These are phyloP conservation scores for Rhynchomys soricoides DNA, from an alignment of 2,113 vertebrate species.

Conservation along the genomic window DNA sequence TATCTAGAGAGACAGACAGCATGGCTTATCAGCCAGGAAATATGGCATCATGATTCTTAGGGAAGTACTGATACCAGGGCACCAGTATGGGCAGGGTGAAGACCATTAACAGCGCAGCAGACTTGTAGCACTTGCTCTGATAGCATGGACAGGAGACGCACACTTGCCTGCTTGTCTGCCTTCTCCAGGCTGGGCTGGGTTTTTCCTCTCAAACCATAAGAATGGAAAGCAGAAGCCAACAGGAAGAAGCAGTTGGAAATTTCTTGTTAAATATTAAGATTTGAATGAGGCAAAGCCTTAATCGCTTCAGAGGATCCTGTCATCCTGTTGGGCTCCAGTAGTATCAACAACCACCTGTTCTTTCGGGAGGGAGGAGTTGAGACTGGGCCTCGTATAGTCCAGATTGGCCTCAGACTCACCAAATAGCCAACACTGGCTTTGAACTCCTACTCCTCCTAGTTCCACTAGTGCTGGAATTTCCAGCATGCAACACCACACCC, in stretches of 20 bases:
- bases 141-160: not conserved
- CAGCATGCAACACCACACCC: not conserved
- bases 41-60: constrained; percentile 91
- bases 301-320: not conserved
- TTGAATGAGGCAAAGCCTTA: not conserved
- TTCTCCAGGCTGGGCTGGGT: not conserved
- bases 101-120: constrained; percentile 90
- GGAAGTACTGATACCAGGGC: constrained; percentile 91
- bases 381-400: not conserved
- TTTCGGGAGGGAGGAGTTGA: not conserved
- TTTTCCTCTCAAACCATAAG: not conserved
- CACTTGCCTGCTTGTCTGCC: not conserved
- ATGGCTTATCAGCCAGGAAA: constrained; percentile 96
- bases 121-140: constrained; percentile 91
- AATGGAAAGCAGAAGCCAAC: not conserved
- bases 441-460: not conserved
- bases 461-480: not conserved
- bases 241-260: not conserved
- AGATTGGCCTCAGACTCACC: not conserved
- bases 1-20: constrained; percentile 96
- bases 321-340: not conserved
- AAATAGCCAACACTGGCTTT: not conserved
- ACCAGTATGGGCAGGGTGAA: constrained; percentile 90
- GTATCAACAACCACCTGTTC: not conserved
- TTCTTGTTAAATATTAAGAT: not conserved